Evolutionary conservation across 2,113 vertebrate species (phyloP).

Genomic region (Brevimyrus niger): DNA sequence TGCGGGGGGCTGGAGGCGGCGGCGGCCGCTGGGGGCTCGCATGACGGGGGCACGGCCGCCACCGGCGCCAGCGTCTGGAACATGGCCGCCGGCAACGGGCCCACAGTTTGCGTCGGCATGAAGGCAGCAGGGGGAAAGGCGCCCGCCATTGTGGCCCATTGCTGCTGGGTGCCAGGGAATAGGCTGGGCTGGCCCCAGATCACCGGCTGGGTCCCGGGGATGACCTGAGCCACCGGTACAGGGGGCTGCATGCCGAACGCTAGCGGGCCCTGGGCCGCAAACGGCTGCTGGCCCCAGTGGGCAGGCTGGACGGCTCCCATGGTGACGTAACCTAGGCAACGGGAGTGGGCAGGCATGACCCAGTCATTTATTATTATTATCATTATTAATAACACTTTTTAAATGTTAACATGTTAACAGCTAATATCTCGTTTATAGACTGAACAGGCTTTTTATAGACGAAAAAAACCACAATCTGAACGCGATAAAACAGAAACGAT

Average conservation of each 20-base stretch:
- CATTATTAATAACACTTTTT: neutral
- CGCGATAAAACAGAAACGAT: neutral
- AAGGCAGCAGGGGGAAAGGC: constrained; percentile 80
- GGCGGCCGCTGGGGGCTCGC: constrained; percentile 65
- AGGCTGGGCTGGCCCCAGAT: constrained; percentile 93
- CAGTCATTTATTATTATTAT: neutral
- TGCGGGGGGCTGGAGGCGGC: constrained; percentile 80
- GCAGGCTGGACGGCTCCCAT: constrained; percentile 94
- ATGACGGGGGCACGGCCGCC: constrained; percentile 71
- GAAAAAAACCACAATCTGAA: neutral
- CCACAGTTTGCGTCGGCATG: constrained; percentile 90
- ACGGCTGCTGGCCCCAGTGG: constrained; percentile 94
- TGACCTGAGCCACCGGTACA: constrained; percentile 79
- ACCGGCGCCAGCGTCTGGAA: constrained; percentile 86
- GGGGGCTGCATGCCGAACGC: constrained; percentile 71
- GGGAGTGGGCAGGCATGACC: neutral
- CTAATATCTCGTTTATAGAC: neutral
- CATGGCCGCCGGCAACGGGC: constrained; percentile 89
- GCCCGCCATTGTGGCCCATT: constrained; percentile 85
- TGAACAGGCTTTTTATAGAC: neutral
- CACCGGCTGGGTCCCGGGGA: constrained; percentile 87
- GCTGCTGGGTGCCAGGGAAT: constrained; percentile 86
- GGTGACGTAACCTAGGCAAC: constrained; percentile 83
- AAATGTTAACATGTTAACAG: neutral
- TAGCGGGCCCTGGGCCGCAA: constrained; percentile 74